Percentiles rank a stretch among this genome's conserved stretches.
phyloP scores from a whole-genome alignment of 2,113 vertebrate genomes.

The Crocuta crocuta region DNA sequence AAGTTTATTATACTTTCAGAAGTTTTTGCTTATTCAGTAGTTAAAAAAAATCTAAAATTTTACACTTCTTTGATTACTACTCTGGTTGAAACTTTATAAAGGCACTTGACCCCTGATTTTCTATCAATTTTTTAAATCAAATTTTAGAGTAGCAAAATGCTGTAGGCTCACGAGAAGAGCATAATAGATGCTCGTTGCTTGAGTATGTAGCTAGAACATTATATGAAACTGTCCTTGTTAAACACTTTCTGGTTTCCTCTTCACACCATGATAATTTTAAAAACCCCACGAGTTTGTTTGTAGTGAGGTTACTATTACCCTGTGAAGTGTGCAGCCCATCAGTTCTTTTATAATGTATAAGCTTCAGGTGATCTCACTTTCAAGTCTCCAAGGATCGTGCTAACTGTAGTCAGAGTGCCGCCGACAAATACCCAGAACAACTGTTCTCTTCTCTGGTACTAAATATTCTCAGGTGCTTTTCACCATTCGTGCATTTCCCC shows the following conservation, averaged over 20 bases:
- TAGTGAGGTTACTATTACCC: background rate
- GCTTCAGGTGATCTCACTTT: background rate
- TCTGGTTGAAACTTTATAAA: background rate
- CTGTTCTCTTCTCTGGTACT: background rate
- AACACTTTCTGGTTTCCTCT: background rate
- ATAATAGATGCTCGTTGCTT: background rate
- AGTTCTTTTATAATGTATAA: background rate
- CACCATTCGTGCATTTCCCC: background rate
- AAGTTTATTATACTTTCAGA: background rate
- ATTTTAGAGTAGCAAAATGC: background rate
- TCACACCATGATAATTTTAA: background rate
- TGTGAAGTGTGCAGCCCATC: background rate
- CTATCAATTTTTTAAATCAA: background rate
- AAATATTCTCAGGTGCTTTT: background rate
- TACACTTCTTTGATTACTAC: background rate
- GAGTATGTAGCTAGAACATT: background rate
- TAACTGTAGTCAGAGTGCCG: background rate
- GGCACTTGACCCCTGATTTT: background rate
- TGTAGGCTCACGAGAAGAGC: background rate
- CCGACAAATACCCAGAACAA: background rate
- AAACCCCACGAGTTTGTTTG: background rate
- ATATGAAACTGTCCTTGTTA: background rate
- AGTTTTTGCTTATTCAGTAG: background rate
- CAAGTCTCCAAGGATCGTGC: background rate
- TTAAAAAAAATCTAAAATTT: background rate